A percentile compares a stretch with the other conserved stretches of the same genome.
These are phyloP conservation scores for Protobothrops mucrosquamatus DNA, from an alignment of 2,113 vertebrate species.

Conservation along the genomic window DNA sequence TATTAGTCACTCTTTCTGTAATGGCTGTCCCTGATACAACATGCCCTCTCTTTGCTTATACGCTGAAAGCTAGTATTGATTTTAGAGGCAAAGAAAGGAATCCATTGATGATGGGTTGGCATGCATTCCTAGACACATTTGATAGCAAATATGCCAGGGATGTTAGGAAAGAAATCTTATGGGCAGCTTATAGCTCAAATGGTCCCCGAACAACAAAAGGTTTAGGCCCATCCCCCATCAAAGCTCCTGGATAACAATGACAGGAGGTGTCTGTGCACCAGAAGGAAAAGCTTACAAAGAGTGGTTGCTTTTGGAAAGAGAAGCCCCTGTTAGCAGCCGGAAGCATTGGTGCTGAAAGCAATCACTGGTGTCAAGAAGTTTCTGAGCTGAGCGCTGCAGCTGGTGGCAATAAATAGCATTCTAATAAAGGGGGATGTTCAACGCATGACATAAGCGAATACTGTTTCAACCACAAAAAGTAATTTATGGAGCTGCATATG, in stretches of 20 bases:
- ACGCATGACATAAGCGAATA: constrained; percentile 77
- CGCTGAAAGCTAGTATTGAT: constrained; percentile 58
- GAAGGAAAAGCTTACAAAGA: constrained; percentile 65
- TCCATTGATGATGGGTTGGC: constrained; percentile 34
- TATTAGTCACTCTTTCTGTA: constrained; percentile 16
- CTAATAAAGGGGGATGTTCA: constrained; percentile 80
- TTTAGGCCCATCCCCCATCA: constrained; percentile 37
- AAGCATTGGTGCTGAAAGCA: constrained; percentile 90
- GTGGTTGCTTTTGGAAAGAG: constrained; percentile 68
- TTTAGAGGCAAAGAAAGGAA: constrained; percentile 41
- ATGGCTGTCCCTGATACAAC: constrained; percentile 34
- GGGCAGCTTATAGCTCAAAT: constrained; percentile 36
- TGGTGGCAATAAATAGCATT: constrained; percentile 91
- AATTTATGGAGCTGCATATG: constrained; percentile 69
- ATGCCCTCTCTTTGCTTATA: constrained; percentile 9
- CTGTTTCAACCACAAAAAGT: constrained; percentile 77
- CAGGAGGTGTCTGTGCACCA: constrained; percentile 68
- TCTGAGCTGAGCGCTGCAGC: constrained; percentile 87
- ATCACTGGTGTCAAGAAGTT: constrained; percentile 87
- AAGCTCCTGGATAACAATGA: constrained; percentile 55
- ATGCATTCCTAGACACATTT: constrained; percentile 50
- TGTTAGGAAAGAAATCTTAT: constrained; percentile 56
- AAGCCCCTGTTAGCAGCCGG: constrained; percentile 79
- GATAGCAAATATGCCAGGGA: constrained; percentile 54
- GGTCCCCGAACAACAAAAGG: constrained; percentile 55